phyloP scores from a whole-genome alignment of 2,888 invertebrate species.

The Micropterix aruncella region DNA sequence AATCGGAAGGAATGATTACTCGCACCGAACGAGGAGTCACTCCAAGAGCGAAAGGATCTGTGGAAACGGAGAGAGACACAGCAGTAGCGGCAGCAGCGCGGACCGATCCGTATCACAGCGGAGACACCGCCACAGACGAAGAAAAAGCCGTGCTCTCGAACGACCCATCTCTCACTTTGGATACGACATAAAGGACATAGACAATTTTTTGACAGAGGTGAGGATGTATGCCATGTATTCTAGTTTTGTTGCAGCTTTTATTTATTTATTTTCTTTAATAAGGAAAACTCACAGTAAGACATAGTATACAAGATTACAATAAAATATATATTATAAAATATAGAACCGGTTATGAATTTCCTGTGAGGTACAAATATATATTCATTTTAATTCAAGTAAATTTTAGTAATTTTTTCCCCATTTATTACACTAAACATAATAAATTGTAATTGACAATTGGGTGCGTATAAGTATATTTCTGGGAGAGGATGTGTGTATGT shows the following conservation, averaged over 20 bases:
- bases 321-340: too few relatives aligned
- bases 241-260: not conserved
- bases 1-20: not conserved
- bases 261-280: constrained; percentile 3
- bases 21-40: not conserved
- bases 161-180: constrained; percentile 40
- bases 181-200: constrained; percentile 68
- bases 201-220: constrained; percentile 64
- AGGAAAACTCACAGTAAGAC: too few relatives aligned
- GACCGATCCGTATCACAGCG: constrained; percentile 17
- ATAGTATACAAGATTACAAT: too few relatives aligned
- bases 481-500: too few relatives aligned
- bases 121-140: constrained; percentile 30
- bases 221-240: constrained; percentile 13
- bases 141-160: constrained; percentile 27
- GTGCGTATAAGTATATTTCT: too few relatives aligned
- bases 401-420: too few relatives aligned
- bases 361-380: too few relatives aligned
- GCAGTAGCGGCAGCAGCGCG: constrained; percentile 14
- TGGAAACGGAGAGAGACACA: constrained; percentile 15
- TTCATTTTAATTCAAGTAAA: too few relatives aligned
- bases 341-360: too few relatives aligned
- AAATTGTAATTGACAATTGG: too few relatives aligned
- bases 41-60: constrained; percentile 15
- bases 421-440: too few relatives aligned